Base-by-base conservation (phyloP, 2,797 vertebrate species). In the Choloepus didactylus region DNA sequence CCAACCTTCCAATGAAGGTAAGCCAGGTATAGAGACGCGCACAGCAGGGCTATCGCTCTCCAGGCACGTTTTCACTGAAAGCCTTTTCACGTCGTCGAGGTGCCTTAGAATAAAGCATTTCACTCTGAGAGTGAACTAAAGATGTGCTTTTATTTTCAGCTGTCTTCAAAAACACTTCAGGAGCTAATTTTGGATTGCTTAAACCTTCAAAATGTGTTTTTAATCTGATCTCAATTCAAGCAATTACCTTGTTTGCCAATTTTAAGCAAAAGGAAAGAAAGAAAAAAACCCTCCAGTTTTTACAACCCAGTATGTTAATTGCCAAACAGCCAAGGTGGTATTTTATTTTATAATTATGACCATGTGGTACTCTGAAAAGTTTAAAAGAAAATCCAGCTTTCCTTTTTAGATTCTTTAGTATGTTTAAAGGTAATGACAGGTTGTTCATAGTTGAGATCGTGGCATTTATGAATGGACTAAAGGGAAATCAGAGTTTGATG, bases 1-100 rank as follows among this genome's bases (percentile, higher is more conserved):
- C 81, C 99, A 99, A 95, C 99, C 99, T 80, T 98, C 98, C 84
- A 99, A 99, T 93, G 99, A 99, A 99, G 99, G 99, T 99, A 99
- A 99, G 99, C 77, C 88, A 92, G 95, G 96, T 88, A 3, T 79
- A 27, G 46, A 46, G 19, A 1, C 6, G 62, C 51, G 23, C 93
- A 27, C 69, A 1, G 16, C 46, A 16, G 19, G 84, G 77, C 89
- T 54, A 7, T 6, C 5, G 70, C 93, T 84, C 80, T 19, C 2
- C 1, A 2, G 10, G 90, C 83, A 60, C 67, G n/a, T 80, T 91
- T 75, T 44, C 54, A 11, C 44, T 27, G 9, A 6, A 70, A 84
- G 64, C 73, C 51, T 73, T 31, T 35, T 29, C 83, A 5, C 79
- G 44, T 69, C 89, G 0, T 66, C 23, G 60, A 96, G 93, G 85